Base-by-base conservation (phyloP, 1,140 invertebrate genomes). In the Drosophila yakuba region DNA sequence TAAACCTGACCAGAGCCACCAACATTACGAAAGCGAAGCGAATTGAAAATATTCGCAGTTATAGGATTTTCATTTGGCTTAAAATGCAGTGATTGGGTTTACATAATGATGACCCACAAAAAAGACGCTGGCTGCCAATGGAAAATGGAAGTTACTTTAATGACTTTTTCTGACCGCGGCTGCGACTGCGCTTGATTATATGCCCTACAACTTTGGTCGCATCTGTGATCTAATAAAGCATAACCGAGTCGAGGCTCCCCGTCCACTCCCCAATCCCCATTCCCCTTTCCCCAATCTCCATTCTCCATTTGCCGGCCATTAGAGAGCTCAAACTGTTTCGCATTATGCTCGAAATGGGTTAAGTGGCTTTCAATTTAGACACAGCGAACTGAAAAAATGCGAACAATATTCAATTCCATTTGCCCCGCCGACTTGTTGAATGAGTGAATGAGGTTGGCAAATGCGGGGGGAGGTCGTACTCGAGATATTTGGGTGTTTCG, bases 331-430 rank as follows among this genome's bases (percentile, higher is more conserved):
- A 55, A 83, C 69, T 86, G 72, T 83, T 86, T 83, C 72, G 83
- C 82, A 86, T 83, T 86, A 86, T 88, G 79, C 76, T 69, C 58
- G 50, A 88, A 88, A 84, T 88, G 76, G 83, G 83, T 89, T 88
- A 88, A 88, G 83, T 88, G 84, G 72, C 80, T 88, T 89, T 89
- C 72, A 83, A 89, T 83, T 79, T 78, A 63, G 63, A 86, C 41
- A 78, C 41, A 78, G 12, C n/a, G 50, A 68, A 14, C 39, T 54
- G 41, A 68, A 48, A 51, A 52, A 64, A 66, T 77, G 78, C 47
- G 60, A 75, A 76, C 36, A 72, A 56, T 76, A 84, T 73, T 73
- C 43, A 73, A 75, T 72, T 72, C 44, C 64, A 78, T 78, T 80
- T 74, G 55, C 32, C 36, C 45, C 20, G 47, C 45, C 20, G 47